Evolutionary conservation across 2,888 invertebrate species (phyloP), one percentile per base, ranked within the genome.

Genomic region (Xestia rhomboidea): DNA sequence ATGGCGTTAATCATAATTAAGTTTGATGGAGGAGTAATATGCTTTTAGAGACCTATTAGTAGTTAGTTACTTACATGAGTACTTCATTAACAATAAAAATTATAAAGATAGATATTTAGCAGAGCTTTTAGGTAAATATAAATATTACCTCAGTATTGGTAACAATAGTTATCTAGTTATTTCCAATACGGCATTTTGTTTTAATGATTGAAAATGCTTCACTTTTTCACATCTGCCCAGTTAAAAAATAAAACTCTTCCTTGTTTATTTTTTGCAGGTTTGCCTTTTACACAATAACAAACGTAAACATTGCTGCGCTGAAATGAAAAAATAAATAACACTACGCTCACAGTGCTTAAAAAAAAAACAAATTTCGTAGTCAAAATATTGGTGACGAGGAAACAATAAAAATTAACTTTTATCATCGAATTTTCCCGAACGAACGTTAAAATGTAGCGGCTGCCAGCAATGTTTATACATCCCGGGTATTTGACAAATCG

Each of bases 401-500:
- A 79, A 81, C 73, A 86, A 76, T 77, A 69, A 76, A 86, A 86
- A 86, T 68, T 74, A 69, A 73, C 74, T 81, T 81, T 83, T 82
- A 66, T 70, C 74, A 74, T 76, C 75, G 72, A 74, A 84, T 77
- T 79, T 79, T 84, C 57, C 64, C 62, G 68, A 46, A 77, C 30
- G 71, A 76, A 77, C 63, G 68, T 67, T 78, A 60, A 83, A 84
- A 68, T 72, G 77, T 81, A 75, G 75, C 81, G 68, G 72, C 67
- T 84, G 74, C 60, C 8, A 68, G 77, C 81, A 82, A 86, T 89
- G 81, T 80, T 73, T 73, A 68, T 74, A 78, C 44, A 76, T 69
- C 67, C 77, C 69, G 66, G 77, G 71, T 30, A 73, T 87, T 84
- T 86, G 83, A 87, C 86, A 87, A 90, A 90, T 88, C 85, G 74